A percentile compares a stretch with the other conserved stretches of the same genome.
phyloP scores from a whole-genome alignment of 2,113 vertebrate genomes.

The Aptenodytes forsteri region DNA sequence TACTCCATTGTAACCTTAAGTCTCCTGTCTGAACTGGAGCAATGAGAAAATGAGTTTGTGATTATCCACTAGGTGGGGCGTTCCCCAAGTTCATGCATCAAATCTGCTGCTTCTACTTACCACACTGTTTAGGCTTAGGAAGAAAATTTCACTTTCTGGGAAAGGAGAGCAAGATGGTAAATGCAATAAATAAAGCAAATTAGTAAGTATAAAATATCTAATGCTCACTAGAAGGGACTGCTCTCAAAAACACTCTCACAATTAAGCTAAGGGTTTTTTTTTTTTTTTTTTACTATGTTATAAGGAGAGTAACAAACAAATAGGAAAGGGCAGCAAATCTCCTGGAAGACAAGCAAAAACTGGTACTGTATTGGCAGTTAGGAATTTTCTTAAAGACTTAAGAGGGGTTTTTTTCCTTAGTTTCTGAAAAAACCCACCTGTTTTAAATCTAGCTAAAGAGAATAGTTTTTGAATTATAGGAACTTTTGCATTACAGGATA shows the following conservation, averaged over 20 bases:
- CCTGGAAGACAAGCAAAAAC: neutral
- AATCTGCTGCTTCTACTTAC: neutral
- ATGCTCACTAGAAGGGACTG: neutral
- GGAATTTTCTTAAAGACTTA: neutral
- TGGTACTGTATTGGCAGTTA: neutral
- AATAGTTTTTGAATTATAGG: neutral
- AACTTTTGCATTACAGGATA: neutral
- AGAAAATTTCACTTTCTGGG: neutral
- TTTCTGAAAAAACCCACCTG: neutral
- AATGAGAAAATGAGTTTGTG: neutral
- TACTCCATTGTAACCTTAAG: rapidly evolving
- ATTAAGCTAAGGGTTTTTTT: neutral
- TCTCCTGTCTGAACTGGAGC: neutral
- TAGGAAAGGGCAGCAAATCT: neutral
- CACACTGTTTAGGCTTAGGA: neutral
- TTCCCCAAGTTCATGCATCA: conserved; percentile 8
- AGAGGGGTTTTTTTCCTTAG: neutral
- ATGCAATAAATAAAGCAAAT: neutral
- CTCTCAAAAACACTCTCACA: neutral
- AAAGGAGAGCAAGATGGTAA: neutral
- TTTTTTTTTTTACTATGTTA: neutral
- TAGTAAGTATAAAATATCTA: neutral
- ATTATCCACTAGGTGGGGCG: conserved; percentile 48
- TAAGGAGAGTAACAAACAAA: neutral
- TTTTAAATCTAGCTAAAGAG: neutral